Conservation (phyloP, 2,888 invertebrate species). For the Antitype chi region DNA sequence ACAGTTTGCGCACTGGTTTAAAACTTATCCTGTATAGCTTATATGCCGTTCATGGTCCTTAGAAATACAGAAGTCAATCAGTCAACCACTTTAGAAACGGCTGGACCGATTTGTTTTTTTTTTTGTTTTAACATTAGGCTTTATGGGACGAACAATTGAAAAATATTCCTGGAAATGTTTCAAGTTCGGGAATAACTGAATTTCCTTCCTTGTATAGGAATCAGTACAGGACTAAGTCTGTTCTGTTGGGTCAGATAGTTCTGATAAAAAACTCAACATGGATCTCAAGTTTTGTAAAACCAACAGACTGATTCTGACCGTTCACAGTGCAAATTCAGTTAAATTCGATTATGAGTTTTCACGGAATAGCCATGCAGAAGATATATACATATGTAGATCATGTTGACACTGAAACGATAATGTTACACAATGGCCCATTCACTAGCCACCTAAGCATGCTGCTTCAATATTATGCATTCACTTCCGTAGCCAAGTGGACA, state of each 20-base stretch:
- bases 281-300: neutral
- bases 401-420: slow-evolving; percentile 11
- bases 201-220: neutral
- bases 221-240: neutral
- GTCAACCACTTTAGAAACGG: neutral
- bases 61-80: neutral
- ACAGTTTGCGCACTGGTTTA: too few relatives aligned
- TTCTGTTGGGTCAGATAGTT: neutral
- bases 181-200: neutral
- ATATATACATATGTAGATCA: neutral
- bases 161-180: neutral
- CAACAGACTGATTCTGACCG: neutral
- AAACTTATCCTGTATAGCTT: too few relatives aligned
- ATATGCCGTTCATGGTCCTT: neutral
- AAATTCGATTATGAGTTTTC: neutral
- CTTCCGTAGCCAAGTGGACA: slow-evolving; percentile 3
- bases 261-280: neutral
- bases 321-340: neutral
- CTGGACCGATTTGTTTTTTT: neutral
- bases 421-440: slow-evolving; percentile 21
- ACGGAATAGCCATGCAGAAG: neutral
- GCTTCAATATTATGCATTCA: slow-evolving; percentile 11
- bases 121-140: neutral
- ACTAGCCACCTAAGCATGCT: neutral
- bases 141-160: neutral